Base-by-base conservation (phyloP, 2,797 vertebrate species). In the Varecia variegata region DNA sequence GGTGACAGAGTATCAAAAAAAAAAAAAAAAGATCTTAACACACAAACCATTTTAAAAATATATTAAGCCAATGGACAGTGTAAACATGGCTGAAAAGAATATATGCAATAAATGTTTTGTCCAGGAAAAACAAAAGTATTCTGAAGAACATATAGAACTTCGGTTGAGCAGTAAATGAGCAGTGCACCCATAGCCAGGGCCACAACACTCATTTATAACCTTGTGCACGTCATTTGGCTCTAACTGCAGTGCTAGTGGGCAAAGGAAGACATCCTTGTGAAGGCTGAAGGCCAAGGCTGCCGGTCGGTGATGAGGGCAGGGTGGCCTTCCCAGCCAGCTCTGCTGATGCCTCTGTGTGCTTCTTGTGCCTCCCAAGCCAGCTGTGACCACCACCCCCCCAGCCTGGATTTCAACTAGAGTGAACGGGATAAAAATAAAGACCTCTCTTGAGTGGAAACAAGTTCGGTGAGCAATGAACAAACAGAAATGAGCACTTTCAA, bases 391-490 rank as follows among this genome's bases (percentile, higher is more conserved):
- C 5, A 0, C 52, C 40, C 10, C 27, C 50, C 18, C 54, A 73
- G 58, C 67, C 30, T 91, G 62, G 12, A 95, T 86, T 86, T 74
- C 12, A 95, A 81, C 52, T 81, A 58, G 27, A 77, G 30, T 20
- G 30, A 95, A 90, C 2, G 1, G 12, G 7, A 73, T 20, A 79
- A 94, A 88, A 62, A 60, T 35, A 82, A 92, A 91, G 13, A 20
- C 9, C 45, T 94, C 47, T 27, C 30, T 89, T 7, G 30, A 62
- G 3, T 15, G 40, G 52, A 88, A 73, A 73, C 4, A 20, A 81
- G 62, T 45, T 74, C 3, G 5, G 17, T 21, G 71, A 82, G 54
- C 52, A 76, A 68, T 15, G 25, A 58, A 87, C 30, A 79, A 73
- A 84, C 12, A n/a, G 3, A 32, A 62, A 40, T 6, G 58, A n/a